These are phyloP conservation scores for Aspidoscelis tigris DNA, from an alignment of 2,113 vertebrate species.

Conservation along the genomic window DNA sequence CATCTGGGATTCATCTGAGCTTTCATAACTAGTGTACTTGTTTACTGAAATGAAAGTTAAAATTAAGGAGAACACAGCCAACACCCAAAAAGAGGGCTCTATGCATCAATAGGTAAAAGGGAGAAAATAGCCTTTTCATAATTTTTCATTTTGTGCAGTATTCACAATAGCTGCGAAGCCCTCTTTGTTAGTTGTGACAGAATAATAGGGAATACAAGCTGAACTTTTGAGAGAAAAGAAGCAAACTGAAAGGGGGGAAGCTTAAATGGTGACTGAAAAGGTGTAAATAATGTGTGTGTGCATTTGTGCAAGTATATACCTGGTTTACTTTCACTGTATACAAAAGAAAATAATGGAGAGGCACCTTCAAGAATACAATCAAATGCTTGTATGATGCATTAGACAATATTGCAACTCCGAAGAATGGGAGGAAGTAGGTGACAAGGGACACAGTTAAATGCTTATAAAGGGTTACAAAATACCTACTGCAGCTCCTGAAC, in stretches of 20 bases:
- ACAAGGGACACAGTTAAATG: not conserved
- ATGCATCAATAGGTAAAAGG: not conserved
- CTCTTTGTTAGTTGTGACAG: not conserved
- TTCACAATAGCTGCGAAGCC: not conserved
- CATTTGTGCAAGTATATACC: no score
- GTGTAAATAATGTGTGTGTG: not conserved
- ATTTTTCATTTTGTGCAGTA: no score
- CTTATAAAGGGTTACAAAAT: slow-evolving; percentile 19
- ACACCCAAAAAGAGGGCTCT: not conserved
- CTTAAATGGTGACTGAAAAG: not conserved
- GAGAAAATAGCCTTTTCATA: not conserved
- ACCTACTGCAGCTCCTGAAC: not conserved
- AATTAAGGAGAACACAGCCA: not conserved
- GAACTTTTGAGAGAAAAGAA: not conserved
- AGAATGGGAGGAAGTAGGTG: fast-evolving
- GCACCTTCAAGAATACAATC: not conserved
- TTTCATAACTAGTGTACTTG: not conserved
- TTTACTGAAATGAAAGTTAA: not conserved
- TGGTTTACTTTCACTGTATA: not conserved
- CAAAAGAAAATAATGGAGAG: not conserved
- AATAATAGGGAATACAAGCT: no score
- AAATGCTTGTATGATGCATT: not conserved
- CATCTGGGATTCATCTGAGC: no score
- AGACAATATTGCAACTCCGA: slow-evolving; percentile 4
- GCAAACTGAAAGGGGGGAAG: not conserved